phyloP scores from a whole-genome alignment of 2,888 invertebrate genomes.

The Acholoe squamosa region DNA sequence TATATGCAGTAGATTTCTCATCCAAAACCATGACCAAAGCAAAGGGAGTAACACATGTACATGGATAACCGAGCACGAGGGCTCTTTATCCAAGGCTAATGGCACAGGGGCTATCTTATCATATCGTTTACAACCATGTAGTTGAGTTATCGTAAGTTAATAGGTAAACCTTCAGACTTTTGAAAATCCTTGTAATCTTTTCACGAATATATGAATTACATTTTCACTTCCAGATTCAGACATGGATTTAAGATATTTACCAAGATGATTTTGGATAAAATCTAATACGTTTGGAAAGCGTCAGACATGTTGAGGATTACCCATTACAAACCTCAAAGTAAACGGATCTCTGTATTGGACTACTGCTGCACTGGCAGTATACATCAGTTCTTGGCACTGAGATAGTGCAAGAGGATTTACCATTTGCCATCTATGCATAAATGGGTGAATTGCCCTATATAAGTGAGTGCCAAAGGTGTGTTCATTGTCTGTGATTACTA shows the following conservation, averaged over 20 bases:
- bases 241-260: not conserved
- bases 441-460: not conserved
- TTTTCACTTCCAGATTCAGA: not conserved
- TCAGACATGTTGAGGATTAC: slow-evolving; percentile 39
- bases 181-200: too few relatives aligned
- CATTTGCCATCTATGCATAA: not conserved
- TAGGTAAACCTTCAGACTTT: too few relatives aligned
- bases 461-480: slow-evolving; percentile 51
- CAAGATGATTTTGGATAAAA: not conserved
- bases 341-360: slow-evolving; percentile 29
- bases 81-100: too few relatives aligned
- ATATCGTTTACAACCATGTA: too few relatives aligned
- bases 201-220: too few relatives aligned
- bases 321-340: not conserved
- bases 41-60: too few relatives aligned
- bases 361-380: not conserved
- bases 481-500: not conserved
- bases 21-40: too few relatives aligned
- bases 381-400: not conserved
- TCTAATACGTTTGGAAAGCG: not conserved
- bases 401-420: slow-evolving; percentile 28
- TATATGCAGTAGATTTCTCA: too few relatives aligned
- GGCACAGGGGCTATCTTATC: too few relatives aligned
- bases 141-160: too few relatives aligned
- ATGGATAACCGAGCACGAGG: too few relatives aligned